Evolutionary conservation across 2,888 invertebrate genomes (phyloP), one percentile per base, ranked within the genome.

Genomic region (Eupithecia tripunctaria): DNA sequence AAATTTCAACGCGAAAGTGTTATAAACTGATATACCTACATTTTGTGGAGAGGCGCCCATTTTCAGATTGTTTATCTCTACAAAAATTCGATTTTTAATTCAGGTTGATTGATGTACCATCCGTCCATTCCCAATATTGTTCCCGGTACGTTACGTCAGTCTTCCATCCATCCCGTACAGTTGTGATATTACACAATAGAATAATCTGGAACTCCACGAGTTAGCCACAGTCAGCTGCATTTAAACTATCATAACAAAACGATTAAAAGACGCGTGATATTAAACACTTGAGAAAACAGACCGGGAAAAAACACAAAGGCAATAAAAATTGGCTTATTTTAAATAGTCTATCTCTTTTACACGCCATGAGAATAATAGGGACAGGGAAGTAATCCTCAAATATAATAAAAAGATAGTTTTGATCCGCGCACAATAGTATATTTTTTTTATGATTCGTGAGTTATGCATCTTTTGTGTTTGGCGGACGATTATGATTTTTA

Each of bases 391-490:
- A 84, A 84, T 82, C 84, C 84, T 69, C 60, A 78, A 81, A 81
- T 79, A 83, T 78, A 82, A 84, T 79, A 84, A 78, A 84, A 81
- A 74, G 82, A 80, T 82, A 84, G 84, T 84, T 84, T 82, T 82
- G 79, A 84, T 84, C 84, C 77, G 71, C 5, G 68, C 78, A 82
- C 84, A 84, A 72, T 56, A 72, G 75, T 73, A 78, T 75, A 72
- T 76, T 77, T 75, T 76, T 79, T 74, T 76, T 7, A 60, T 72
- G n/a, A n/a, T 76, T 75, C 65, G 21, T 71, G 70, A 70, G 75
- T 72, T 75, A 38, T 25, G 41, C 60, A 7, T 67, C 72, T 70
- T 75, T 78, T 76, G 70, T 75, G 67, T 56, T 67, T 60, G 72
- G 64, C 36, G 73, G 68, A 70, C 71, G 69, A 76, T 72, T 73